Evolutionary conservation across 2,113 vertebrate genomes (phyloP).

Genomic region (Brienomyrus brachyistius): DNA sequence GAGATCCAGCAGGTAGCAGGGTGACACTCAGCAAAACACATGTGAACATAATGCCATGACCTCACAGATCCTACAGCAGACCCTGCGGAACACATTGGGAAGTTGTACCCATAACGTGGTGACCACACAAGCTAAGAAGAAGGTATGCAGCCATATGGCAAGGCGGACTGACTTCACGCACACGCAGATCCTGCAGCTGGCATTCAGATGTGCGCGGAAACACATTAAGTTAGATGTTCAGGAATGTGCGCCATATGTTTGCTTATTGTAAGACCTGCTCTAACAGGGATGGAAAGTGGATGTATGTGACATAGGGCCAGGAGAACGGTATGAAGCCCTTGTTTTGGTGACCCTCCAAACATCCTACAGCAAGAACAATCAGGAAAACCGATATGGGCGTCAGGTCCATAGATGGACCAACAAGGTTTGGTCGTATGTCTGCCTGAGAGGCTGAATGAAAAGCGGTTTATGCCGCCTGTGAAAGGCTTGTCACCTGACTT

Average conservation of each 20-base stretch:
- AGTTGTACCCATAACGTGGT: neutral
- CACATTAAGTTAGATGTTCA: neutral
- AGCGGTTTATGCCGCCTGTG: neutral
- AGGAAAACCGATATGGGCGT: neutral
- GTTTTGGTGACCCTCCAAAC: neutral
- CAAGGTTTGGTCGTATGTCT: neutral
- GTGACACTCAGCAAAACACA: neutral
- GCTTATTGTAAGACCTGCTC: neutral
- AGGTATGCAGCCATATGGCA: neutral
- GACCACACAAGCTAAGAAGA: neutral
- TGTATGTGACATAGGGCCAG: neutral
- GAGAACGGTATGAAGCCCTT: neutral
- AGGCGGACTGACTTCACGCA: neutral
- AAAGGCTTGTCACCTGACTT: neutral
- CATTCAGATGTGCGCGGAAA: neutral
- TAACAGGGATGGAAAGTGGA: neutral
- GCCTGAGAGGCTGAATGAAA: neutral
- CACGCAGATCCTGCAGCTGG: neutral
- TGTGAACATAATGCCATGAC: too few relatives aligned
- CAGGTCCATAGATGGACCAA: neutral
- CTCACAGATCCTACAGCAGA: neutral
- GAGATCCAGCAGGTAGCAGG: conserved; percentile 69
- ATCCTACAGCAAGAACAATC: neutral
- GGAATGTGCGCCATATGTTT: neutral
- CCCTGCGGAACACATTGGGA: neutral